Base-by-base conservation (phyloP, 1,140 invertebrate species). In the Parasteatoda tepidariorum region DNA sequence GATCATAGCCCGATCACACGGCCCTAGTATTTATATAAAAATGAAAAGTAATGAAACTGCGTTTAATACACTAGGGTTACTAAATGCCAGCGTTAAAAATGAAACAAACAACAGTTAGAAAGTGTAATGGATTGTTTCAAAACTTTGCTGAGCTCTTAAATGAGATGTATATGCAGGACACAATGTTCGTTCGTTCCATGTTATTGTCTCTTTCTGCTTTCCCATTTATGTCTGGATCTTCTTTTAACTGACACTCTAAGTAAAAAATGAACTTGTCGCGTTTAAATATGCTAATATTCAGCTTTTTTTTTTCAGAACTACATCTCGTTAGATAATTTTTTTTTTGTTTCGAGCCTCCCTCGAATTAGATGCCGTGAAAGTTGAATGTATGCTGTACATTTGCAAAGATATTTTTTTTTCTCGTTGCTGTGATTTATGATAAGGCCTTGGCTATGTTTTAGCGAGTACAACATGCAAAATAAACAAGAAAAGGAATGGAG, bases 31-130 rank as follows among this genome's bases (percentile, higher is more conserved):
- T 71, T 48, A 71, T 71, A 71, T 71, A 71, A 71, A 55, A 71
- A 71, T 71, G 68, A 71, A 71, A 71, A 71, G 68, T 57, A 71
- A 71, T 71, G 41, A 71, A 71, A 71, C 68, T 26, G 26, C 41
- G 33, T 41, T 68, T 13, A 34, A 22, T 67, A 34, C 28, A 34
- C 15, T 26, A 24, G n/a, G n/a, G 9, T 15, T 9, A 38, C 33
- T n/a, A 24, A 48, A 48, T 48, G 67, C 38, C 22, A 24, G 15
- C 13, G 38, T 31, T 38, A 18, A 26, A 33, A 57, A 26, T 30
- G 48, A 55, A 24, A 48, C 34, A 48, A 70, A 38, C 33, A 38
- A 24, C 34, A 13, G 31, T 68, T 68, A 38, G 34, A 26, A 48
- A 5, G 34, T 67, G 68, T 71, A 71, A 71, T 71, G 68, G 68